Percentiles rank a stretch among this genome's conserved stretches.
Conservation (phyloP, 2,113 vertebrate genomes). For the Microtus pennsylvanicus region DNA sequence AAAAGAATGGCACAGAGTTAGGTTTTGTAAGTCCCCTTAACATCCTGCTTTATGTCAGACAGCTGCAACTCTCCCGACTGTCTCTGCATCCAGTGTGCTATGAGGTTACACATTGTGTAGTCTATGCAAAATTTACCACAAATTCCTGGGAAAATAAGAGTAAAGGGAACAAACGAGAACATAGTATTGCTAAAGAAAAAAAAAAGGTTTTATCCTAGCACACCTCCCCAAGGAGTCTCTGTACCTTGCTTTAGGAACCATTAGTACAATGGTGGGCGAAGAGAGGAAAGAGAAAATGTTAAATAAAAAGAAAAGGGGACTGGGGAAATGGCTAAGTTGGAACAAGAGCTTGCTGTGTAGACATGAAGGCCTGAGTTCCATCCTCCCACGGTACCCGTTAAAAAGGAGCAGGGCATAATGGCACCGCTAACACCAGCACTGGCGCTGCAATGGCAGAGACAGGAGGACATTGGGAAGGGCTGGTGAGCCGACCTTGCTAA, state of each 20-base stretch:
- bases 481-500: neutral
- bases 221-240: neutral
- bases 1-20: neutral
- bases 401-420: neutral
- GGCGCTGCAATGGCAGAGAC: neutral
- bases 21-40: neutral
- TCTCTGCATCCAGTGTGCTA: neutral
- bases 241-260: neutral
- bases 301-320: neutral
- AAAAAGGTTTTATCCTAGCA: neutral
- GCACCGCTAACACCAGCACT: neutral
- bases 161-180: neutral
- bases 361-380: neutral
- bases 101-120: neutral
- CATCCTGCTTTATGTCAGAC: neutral
- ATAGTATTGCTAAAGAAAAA: neutral
- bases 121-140: neutral
- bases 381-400: neutral
- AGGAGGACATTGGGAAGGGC: neutral
- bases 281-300: slow-evolving; percentile 2
- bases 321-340: no score
- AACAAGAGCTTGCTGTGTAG: neutral
- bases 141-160: neutral
- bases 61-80: neutral
- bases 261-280: neutral